phyloP scores from a whole-genome alignment of 2,797 vertebrate genomes.

The Lemur catta region DNA sequence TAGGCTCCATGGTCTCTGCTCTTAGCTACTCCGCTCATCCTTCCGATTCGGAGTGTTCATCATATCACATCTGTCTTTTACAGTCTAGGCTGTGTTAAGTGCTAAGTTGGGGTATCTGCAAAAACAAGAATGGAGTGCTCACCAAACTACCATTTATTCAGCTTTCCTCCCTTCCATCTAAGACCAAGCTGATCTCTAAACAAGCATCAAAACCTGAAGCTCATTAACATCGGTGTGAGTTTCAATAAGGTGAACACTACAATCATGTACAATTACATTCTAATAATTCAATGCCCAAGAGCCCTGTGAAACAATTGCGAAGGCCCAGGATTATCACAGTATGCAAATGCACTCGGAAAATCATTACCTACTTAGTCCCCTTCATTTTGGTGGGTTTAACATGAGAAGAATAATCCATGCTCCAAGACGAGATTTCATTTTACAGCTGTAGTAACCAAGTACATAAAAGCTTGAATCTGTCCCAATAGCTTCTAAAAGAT shows the following conservation, averaged over 20 bases:
- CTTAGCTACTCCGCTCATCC: neutral
- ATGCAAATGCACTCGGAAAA: slow-evolving; percentile 82
- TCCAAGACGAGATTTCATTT: slow-evolving; percentile 80
- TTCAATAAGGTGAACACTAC: slow-evolving; percentile 79
- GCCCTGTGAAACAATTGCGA: slow-evolving; percentile 79
- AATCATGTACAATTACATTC: slow-evolving; percentile 80
- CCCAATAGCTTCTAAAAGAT: slow-evolving; percentile 78
- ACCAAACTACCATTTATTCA: slow-evolving; percentile 20
- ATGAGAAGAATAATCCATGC: slow-evolving; percentile 64
- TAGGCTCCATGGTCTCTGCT: neutral
- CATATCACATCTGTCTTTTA: neutral
- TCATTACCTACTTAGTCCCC: slow-evolving; percentile 76
- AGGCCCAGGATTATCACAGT: slow-evolving; percentile 79
- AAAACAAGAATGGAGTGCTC: neutral
- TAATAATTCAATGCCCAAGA: slow-evolving; percentile 83
- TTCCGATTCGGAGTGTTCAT: neutral
- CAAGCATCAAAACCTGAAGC: slow-evolving; percentile 69
- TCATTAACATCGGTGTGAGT: slow-evolving; percentile 78
- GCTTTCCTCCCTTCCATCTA: slow-evolving; percentile 7
- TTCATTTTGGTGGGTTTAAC: slow-evolving; percentile 72
- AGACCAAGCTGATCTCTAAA: slow-evolving; percentile 70
- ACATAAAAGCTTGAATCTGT: slow-evolving; percentile 82
- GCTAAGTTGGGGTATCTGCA: neutral
- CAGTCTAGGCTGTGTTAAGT: neutral
- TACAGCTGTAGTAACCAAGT: slow-evolving; percentile 81